Percentiles rank a stretch among this genome's conserved stretches.
These are phyloP conservation scores for Nephotettix cincticeps DNA, from an alignment of 1,140 invertebrate species.

Conservation along the genomic window DNA sequence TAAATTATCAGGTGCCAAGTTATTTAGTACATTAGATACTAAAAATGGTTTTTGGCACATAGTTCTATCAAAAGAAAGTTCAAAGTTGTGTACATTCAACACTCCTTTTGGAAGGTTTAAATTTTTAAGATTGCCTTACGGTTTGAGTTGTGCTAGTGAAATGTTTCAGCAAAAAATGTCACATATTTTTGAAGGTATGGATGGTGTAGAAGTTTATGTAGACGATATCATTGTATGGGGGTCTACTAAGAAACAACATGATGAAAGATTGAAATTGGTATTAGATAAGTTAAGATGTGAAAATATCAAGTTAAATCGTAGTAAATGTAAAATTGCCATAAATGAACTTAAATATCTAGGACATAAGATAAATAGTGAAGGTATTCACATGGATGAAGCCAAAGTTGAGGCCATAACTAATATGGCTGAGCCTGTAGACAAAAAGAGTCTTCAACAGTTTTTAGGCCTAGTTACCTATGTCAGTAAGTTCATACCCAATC, in stretches of 20 bases:
- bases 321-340: slow-evolving; percentile 40
- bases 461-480: not conserved
- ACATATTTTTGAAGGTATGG: slow-evolving; percentile 43
- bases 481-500: not conserved
- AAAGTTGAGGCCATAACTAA: slow-evolving; percentile 45
- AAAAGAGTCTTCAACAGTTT: not conserved
- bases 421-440: slow-evolving; percentile 27
- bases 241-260: slow-evolving; percentile 29
- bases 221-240: slow-evolving; percentile 44
- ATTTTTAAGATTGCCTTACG: slow-evolving; percentile 43
- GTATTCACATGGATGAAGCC: slow-evolving; percentile 40
- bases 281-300: slow-evolving; percentile 29
- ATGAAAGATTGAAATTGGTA: slow-evolving; percentile 38
- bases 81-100: slow-evolving; percentile 45
- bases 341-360: slow-evolving; percentile 44
- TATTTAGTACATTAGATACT: slow-evolving; percentile 51
- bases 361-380: slow-evolving; percentile 42
- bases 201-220: slow-evolving; percentile 40
- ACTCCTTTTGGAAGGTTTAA: slow-evolving; percentile 46
- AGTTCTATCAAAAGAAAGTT: slow-evolving; percentile 44
- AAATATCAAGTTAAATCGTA: slow-evolving; percentile 31
- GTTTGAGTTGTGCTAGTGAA: slow-evolving; percentile 46
- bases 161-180: slow-evolving; percentile 45
- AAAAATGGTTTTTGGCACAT: slow-evolving; percentile 51
- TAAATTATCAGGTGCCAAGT: slow-evolving; percentile 44